Evolutionary conservation across 2,113 vertebrate species (phyloP).

Genomic region (Nerophis ophidion): DNA sequence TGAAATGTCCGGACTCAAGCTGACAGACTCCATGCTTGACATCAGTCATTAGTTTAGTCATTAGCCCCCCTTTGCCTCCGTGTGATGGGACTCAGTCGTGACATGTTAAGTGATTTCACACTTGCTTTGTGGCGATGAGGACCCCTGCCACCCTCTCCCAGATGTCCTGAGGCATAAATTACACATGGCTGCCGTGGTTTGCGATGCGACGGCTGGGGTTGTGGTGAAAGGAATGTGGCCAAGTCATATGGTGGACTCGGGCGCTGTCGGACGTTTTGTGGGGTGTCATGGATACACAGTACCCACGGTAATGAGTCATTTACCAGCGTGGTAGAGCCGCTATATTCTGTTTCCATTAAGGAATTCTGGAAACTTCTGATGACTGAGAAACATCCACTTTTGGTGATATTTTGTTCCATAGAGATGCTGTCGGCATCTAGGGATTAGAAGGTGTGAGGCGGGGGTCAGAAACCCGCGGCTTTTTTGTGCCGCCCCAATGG

Average conservation of each 20-base stretch:
- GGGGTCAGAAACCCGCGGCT: no score
- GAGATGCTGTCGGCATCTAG: not conserved
- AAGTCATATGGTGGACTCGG: conserved; percentile 48
- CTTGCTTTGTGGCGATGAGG: conserved; percentile 43
- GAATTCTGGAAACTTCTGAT: not conserved
- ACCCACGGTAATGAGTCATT: not conserved
- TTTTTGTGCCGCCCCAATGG: no score
- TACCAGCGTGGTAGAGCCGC: not conserved
- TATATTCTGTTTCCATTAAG: not conserved
- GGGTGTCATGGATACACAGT: conserved; percentile 10
- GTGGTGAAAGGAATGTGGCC: conserved; percentile 68
- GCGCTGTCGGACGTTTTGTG: conserved; percentile 19
- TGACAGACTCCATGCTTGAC: conserved; percentile 31
- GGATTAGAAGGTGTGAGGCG: no score
- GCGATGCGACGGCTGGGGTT: conserved; percentile 64
- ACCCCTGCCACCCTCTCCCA: conserved; percentile 26
- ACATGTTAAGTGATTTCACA: conserved; percentile 63
- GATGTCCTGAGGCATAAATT: conserved; percentile 60
- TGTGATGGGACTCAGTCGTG: conserved; percentile 45
- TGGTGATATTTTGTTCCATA: not conserved
- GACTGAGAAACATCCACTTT: not conserved
- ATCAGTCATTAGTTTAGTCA: conserved; percentile 42
- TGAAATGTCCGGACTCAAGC: conserved; percentile 42
- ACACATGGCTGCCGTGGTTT: conserved; percentile 66
- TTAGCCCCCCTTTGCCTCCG: conserved; percentile 21